Evolutionary conservation across 2,113 vertebrate species (phyloP).

Genomic region (Peucedramus taeniatus): DNA sequence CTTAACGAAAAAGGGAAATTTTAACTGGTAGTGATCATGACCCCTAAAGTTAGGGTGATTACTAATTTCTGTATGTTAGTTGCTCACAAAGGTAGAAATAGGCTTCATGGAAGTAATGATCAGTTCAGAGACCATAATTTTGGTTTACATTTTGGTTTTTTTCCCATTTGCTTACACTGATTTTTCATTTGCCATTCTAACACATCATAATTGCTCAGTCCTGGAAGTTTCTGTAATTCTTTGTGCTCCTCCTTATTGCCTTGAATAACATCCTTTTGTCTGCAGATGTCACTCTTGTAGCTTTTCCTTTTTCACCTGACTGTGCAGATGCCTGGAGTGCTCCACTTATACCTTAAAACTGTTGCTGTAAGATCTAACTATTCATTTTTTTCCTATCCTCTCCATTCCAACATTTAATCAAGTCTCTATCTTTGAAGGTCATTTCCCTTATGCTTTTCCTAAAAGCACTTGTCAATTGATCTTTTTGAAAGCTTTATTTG

Average conservation of each 20-base stretch:
- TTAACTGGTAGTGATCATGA: background rate
- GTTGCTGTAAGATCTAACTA: background rate
- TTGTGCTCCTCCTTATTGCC: background rate
- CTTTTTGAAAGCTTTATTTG: background rate
- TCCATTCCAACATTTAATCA: background rate
- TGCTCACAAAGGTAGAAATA: background rate
- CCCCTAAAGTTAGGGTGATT: background rate
- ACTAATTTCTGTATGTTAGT: background rate
- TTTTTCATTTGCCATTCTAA: background rate
- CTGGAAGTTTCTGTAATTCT: background rate
- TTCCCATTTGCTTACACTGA: background rate
- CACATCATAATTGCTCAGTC: background rate
- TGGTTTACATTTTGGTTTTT: background rate
- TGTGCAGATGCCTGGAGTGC: background rate
- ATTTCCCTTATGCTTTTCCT: background rate
- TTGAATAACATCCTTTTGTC: background rate
- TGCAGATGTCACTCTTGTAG: background rate
- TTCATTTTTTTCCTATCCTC: background rate
- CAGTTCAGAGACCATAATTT: background rate
- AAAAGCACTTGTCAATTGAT: background rate
- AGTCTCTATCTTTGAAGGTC: background rate
- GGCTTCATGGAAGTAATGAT: background rate
- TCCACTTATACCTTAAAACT: background rate
- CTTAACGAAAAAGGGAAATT: background rate
- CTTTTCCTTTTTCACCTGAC: background rate